Evolutionary conservation across 1,140 invertebrate species (phyloP).

Genomic region (Drosophila ficusphila): DNA sequence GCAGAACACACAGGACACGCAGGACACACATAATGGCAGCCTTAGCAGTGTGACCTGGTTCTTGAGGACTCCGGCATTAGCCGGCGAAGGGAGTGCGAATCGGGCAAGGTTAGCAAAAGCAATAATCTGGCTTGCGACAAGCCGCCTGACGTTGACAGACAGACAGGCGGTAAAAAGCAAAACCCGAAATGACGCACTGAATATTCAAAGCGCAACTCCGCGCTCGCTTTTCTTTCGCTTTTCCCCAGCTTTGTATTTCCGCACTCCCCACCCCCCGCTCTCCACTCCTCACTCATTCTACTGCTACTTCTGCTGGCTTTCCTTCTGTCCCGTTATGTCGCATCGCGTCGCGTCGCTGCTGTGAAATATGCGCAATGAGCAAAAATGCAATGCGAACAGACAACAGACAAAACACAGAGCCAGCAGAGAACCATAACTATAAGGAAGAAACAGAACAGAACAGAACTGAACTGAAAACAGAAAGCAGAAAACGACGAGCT

Average conservation of each 20-base stretch:
- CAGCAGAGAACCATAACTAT: not conserved
- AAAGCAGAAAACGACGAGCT: conserved; percentile 40
- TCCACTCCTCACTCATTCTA: too few relatives aligned
- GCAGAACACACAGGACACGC: conserved; percentile 6
- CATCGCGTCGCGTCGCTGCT: conserved; percentile 47
- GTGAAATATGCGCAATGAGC: conserved; percentile 74
- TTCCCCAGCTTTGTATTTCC: conserved; percentile 32
- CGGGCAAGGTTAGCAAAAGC: conserved; percentile 50
- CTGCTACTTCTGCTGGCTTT: conserved; percentile 34
- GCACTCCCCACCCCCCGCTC: too few relatives aligned
- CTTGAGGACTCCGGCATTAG: conserved; percentile 56
- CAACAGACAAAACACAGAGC: conserved; percentile 59
- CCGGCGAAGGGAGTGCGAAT: not conserved
- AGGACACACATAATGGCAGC: conserved; percentile 23
- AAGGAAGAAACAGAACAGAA: not conserved
- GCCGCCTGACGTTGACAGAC: conserved; percentile 52
- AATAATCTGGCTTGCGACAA: conserved; percentile 70
- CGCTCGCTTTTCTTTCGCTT: conserved; percentile 38
- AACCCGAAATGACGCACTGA: conserved; percentile 72
- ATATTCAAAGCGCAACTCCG: conserved; percentile 76
- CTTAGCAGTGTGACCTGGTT: conserved; percentile 63
- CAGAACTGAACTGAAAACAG: conserved; percentile 17
- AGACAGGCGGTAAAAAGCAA: conserved; percentile 39
- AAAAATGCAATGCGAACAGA: conserved; percentile 74
- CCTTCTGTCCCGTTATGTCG: conserved; percentile 57